A percentile compares a stretch with the other conserved stretches of the same genome.
Conservation (phyloP, 2,113 vertebrate species). For the Heptranchias perlo region DNA sequence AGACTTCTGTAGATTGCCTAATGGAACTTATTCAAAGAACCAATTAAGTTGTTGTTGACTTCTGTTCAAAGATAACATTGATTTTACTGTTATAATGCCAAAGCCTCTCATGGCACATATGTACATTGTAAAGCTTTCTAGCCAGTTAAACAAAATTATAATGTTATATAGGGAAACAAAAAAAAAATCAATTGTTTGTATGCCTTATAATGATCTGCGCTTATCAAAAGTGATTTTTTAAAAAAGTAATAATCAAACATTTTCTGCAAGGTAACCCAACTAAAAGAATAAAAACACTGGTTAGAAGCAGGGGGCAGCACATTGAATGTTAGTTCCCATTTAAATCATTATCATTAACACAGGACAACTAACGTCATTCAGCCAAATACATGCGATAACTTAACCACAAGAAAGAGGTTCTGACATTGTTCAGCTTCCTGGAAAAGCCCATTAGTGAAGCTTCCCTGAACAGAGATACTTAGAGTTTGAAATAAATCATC, state of each 20-base stretch:
- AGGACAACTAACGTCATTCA: conserved; percentile 49
- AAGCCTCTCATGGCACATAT: neutral
- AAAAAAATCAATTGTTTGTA: neutral
- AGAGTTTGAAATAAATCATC: conserved; percentile 31
- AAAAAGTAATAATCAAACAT: neutral
- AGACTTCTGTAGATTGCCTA: neutral
- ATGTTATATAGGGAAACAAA: neutral
- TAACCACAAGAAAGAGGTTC: conserved; percentile 73
- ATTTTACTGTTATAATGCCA: neutral
- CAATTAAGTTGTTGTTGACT: neutral
- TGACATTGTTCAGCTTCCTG: conserved; percentile 65
- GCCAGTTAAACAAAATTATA: neutral
- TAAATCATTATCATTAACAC: conserved; percentile 15
- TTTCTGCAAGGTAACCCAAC: neutral
- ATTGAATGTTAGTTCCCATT: neutral
- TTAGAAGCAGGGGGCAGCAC: neutral
- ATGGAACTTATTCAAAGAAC: neutral
- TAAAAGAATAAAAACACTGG: neutral
- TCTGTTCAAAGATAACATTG: neutral
- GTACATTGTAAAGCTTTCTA: neutral
- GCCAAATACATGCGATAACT: conserved; percentile 56
- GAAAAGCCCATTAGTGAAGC: conserved; percentile 59
- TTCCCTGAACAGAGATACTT: conserved; percentile 61
- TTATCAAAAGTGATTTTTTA: neutral
- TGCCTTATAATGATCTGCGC: neutral